Evolutionary conservation across 2,797 vertebrate genomes (phyloP).

Genomic region (Bryconaethiops microstoma): DNA sequence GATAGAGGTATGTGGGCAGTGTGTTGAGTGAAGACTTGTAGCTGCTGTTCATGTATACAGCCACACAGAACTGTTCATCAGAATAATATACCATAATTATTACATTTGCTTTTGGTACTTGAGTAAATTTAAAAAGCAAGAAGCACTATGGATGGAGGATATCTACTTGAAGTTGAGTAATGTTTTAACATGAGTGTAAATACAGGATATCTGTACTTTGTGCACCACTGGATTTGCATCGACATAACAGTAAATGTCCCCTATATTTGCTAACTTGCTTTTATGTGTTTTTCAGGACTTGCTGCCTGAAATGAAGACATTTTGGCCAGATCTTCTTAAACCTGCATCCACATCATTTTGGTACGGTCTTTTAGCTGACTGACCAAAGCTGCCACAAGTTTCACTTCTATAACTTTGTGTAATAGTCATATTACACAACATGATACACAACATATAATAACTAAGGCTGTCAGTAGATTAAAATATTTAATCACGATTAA

Average conservation of each 20-base stretch:
- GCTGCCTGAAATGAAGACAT: conserved; percentile 76
- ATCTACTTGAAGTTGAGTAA: not conserved
- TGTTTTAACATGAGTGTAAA: not conserved
- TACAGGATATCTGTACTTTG: not conserved
- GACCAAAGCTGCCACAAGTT: not conserved
- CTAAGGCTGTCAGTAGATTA: no score
- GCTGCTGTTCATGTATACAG: not conserved
- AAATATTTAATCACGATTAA: no score
- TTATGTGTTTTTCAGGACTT: conserved; percentile 71
- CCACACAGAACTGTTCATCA: not conserved
- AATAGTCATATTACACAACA: not conserved
- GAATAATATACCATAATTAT: not conserved
- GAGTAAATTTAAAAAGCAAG: not conserved
- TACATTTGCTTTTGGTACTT: not conserved
- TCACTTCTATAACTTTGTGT: not conserved
- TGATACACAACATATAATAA: no score
- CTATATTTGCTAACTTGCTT: not conserved
- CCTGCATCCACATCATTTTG: conserved; percentile 70
- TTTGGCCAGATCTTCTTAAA: conserved; percentile 76
- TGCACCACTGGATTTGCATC: not conserved
- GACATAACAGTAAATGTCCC: not conserved
- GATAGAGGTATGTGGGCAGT: conserved; percentile 71
- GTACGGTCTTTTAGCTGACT: conserved; percentile 58
- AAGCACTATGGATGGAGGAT: not conserved
- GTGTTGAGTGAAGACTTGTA: not conserved